These are phyloP conservation scores for Calosoma granatense DNA, from an alignment of 1,140 invertebrate species.

Conservation along the genomic window DNA sequence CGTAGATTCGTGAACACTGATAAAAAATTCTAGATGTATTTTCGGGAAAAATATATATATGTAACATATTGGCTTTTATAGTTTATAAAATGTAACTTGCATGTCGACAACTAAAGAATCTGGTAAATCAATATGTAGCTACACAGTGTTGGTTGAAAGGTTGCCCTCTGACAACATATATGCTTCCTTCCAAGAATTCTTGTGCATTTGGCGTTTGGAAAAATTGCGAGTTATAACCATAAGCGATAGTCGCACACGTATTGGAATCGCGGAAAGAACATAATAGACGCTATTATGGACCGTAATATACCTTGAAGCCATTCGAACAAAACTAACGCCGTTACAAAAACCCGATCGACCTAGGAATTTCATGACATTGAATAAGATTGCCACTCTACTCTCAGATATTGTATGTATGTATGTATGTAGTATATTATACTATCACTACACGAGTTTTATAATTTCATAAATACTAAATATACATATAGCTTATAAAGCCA, in stretches of 20 bases:
- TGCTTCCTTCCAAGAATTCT: not conserved
- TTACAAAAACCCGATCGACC: not conserved
- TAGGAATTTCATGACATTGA: not conserved
- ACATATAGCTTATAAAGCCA: not conserved
- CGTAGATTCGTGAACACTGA: too few species aligned
- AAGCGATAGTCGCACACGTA: constrained; percentile 4
- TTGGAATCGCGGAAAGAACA: not conserved
- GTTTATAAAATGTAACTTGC: not conserved
- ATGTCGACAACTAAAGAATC: not conserved
- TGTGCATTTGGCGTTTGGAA: not conserved
- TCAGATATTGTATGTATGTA: not conserved
- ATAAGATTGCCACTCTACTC: not conserved
- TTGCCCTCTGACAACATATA: not conserved
- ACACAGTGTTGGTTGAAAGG: not conserved
- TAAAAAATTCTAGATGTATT: not conserved
- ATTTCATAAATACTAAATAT: not conserved
- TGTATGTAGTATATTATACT: not conserved
- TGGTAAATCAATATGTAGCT: not conserved
- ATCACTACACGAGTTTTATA: not conserved
- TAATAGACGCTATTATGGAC: constrained; percentile 5
- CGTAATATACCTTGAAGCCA: not conserved
- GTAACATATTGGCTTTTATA: not conserved
- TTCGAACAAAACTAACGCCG: constrained; percentile 3
- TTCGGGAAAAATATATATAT: not conserved
- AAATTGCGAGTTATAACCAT: constrained; percentile 5